Conservation (phyloP, 2,113 vertebrate genomes). For the Carettochelys insculpta region DNA sequence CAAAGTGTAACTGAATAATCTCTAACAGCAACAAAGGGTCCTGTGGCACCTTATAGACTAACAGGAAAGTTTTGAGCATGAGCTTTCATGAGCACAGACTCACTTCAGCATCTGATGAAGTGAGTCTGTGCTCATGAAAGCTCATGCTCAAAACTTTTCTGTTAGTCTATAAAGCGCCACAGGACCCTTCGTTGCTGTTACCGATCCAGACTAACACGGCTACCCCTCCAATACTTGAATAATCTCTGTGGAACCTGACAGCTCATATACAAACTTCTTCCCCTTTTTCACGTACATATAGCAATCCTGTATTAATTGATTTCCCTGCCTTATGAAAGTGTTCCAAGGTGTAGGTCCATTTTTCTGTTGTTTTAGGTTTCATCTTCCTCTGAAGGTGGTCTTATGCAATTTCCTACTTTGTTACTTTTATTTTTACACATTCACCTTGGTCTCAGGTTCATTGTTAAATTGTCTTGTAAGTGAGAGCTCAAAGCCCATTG, state of each 20-base stretch:
- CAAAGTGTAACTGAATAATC: neutral
- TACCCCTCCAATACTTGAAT: too few relatives aligned
- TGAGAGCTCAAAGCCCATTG: neutral
- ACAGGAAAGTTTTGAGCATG: too few relatives aligned
- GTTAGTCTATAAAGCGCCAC: too few relatives aligned
- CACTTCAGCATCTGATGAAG: too few relatives aligned
- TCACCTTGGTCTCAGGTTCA: neutral
- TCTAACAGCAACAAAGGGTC: too few relatives aligned
- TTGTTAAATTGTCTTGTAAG: neutral
- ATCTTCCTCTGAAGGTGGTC: neutral
- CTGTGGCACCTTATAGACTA: too few relatives aligned
- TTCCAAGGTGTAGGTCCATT: neutral
- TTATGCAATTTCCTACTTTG: neutral
- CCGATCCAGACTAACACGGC: too few relatives aligned
- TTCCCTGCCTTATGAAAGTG: neutral
- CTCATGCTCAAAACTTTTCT: too few relatives aligned
- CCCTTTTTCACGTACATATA: neutral
- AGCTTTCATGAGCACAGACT: too few relatives aligned
- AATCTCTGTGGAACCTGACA: neutral
- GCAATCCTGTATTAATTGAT: neutral
- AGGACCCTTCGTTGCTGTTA: too few relatives aligned
- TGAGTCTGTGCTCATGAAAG: too few relatives aligned
- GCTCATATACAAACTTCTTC: neutral
- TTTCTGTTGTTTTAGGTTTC: neutral
- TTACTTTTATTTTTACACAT: neutral